Percentiles rank a stretch among this genome's conserved stretches.
phyloP scores from a whole-genome alignment of 2,888 invertebrate species.

The Spisula solida region DNA sequence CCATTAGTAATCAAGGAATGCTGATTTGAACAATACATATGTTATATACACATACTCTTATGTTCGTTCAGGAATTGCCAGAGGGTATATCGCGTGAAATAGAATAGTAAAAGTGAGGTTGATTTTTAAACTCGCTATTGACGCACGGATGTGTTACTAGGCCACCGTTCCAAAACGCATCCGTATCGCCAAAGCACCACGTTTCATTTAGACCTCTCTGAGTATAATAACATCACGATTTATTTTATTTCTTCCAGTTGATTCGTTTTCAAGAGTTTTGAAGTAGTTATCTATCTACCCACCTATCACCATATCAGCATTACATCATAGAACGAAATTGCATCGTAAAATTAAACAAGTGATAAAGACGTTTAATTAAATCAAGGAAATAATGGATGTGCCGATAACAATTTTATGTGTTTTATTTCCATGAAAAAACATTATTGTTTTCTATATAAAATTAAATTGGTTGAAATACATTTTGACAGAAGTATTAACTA shows the following conservation, averaged over 20 bases:
- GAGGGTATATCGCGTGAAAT: no score
- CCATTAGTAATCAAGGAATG: no score
- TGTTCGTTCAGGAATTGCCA: background rate
- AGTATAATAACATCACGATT: background rate
- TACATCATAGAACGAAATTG: background rate
- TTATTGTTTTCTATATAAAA: background rate
- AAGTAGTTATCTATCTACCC: background rate
- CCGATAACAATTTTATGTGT: background rate
- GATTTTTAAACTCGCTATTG: no score
- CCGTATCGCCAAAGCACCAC: no score
- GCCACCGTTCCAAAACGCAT: no score
- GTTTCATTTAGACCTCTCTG: background rate
- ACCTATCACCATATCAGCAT: background rate
- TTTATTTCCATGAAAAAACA: background rate
- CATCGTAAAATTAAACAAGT: background rate
- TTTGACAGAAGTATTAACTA: background rate
- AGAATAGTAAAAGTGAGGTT: no score
- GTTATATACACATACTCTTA: no score
- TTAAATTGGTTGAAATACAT: background rate
- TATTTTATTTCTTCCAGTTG: background rate
- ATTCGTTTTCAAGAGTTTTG: background rate
- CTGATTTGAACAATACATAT: no score
- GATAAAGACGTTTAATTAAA: background rate
- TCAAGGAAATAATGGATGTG: background rate
- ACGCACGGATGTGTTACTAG: no score